A percentile compares a stretch with the other conserved stretches of the same genome.
These are phyloP conservation scores for Etheostoma nigrum DNA, from an alignment of 2,797 vertebrate species.

Conservation along the genomic window DNA sequence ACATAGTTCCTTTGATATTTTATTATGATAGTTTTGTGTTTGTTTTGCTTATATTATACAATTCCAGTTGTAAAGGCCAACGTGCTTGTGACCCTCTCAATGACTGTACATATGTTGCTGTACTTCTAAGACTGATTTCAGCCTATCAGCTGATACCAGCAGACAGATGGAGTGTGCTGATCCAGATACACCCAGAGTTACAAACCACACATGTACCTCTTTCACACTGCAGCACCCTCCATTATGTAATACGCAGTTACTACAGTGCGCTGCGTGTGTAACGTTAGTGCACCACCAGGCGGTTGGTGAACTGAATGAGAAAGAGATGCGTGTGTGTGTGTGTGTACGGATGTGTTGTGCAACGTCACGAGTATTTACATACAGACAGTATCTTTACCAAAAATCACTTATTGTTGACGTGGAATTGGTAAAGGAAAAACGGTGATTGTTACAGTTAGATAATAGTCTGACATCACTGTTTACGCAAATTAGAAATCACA, in stretches of 20 bases:
- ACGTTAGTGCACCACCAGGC: too few species aligned
- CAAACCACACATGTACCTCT: neutral
- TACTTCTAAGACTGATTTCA: conserved; percentile 13
- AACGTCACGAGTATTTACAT: neutral
- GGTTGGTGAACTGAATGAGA: neutral
- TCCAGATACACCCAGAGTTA: conserved; percentile 14
- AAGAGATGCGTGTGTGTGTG: too few species aligned
- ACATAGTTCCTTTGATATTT: neutral
- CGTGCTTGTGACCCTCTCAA: neutral
- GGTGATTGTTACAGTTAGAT: neutral
- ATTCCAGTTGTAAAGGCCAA: neutral
- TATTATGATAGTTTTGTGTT: neutral
- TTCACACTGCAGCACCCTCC: neutral
- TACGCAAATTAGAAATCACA: neutral
- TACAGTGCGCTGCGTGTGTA: neutral
- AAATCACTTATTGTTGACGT: neutral
- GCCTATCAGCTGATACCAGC: conserved; percentile 40
- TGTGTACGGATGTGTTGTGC: neutral
- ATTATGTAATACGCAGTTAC: neutral
- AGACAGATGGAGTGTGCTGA: neutral
- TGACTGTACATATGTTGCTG: neutral
- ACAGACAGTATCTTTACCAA: neutral
- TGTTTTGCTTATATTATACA: neutral
- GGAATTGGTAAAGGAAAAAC: neutral
- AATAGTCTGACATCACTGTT: neutral